A percentile compares a stretch with the other conserved stretches of the same genome.
These are phyloP conservation scores for Trichacis sp. DNA, from an alignment of 2,888 invertebrate species.

Conservation along the genomic window DNA sequence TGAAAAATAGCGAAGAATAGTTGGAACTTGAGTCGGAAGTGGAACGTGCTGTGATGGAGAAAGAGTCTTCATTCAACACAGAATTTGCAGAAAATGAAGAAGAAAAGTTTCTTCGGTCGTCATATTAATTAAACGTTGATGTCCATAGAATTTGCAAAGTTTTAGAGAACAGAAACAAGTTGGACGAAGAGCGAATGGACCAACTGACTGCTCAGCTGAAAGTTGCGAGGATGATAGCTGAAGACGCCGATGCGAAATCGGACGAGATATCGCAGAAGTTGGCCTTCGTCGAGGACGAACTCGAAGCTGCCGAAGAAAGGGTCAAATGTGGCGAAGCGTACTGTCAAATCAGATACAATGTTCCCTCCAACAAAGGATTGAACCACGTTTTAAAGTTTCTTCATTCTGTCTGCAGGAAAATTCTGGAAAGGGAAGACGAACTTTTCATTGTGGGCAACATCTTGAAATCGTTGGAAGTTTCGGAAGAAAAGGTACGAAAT, in stretches of 20 bases:
- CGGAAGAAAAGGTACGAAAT: conserved; percentile 73
- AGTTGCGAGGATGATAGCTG: conserved; percentile 77
- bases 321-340: conserved; percentile 75
- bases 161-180: conserved; percentile 75
- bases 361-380: not conserved
- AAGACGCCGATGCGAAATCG: conserved; percentile 78
- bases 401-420: conserved; percentile 70
- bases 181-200: conserved; percentile 77
- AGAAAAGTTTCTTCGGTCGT: too few relatives aligned
- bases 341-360: not conserved
- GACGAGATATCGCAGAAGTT: conserved; percentile 79
- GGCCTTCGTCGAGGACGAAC: conserved; percentile 77
- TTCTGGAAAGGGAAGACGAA: conserved; percentile 78
- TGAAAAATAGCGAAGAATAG: too few relatives aligned
- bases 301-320: conserved; percentile 77
- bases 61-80: too few relatives aligned
- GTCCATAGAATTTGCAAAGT: conserved; percentile 76
- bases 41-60: too few relatives aligned
- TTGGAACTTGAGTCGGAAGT: too few relatives aligned
- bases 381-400: too few relatives aligned
- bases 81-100: too few relatives aligned
- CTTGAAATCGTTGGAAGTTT: conserved; percentile 78
- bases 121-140: too few relatives aligned
- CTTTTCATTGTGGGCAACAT: conserved; percentile 79
- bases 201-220: conserved; percentile 76